Evolutionary conservation across 2,113 vertebrate species (phyloP), one percentile per base, ranked within the genome.

Genomic region (Telmatochromis brachygnathus): DNA sequence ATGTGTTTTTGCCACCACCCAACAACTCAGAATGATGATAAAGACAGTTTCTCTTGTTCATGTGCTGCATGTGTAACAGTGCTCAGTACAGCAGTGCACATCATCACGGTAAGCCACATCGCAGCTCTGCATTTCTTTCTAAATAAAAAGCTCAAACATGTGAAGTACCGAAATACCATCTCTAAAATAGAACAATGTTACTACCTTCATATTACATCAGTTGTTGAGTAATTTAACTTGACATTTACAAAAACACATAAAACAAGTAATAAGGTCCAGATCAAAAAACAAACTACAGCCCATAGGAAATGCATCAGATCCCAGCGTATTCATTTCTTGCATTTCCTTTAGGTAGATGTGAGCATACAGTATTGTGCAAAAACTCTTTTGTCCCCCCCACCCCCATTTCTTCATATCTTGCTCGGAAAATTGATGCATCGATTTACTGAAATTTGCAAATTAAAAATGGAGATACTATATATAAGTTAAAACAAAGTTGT

Each of bases 341-440:
- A 77, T 77, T 75, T 49, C 4, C 4, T 77, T 77, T 49, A 77
- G 23, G 15, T 49, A 28, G 42, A 17, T 28, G 9, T 0, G 10
- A 65, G 3, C 9, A 2, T 62, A 4, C 28, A 62, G 28, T 35
- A 62, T 62, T 62, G 28, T 2, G 58, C 0, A 33, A 62, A 33
- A 70, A 19, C 5, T 1, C 1, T 39, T 68, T 37, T 21, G 35
- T 9, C 15, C 1, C 3, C 28, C 23, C 0, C 28, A 1, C 30
- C n/a, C 62, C 19, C 33, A 4, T 39, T 1, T 39, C 62, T 39
- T 39, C 35, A 9, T 23, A 39, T 39, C 1, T 0, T 39, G n/a
- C n/a, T 21, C 0, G 3, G 2, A 23, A 68, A 39, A 39, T 70
- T 39, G 11, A 0, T 70, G 12, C n/a, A 39, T 39, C 12, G 0